Base-by-base conservation (phyloP, 2,113 vertebrate genomes). In the Bubo blakistoni region DNA sequence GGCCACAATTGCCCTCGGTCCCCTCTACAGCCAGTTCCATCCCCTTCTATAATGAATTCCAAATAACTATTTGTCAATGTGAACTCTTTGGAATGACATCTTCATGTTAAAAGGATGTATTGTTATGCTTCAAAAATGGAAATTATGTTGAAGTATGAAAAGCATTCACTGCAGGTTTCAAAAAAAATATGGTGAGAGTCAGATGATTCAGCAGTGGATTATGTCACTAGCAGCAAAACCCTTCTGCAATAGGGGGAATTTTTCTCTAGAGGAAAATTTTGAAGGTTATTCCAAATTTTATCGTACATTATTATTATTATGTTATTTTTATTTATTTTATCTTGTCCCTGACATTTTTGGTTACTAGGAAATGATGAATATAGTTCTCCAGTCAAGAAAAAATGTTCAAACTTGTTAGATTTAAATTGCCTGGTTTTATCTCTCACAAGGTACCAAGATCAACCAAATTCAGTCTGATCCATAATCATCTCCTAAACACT, bases 1-100 rank as follows among this genome's bases (percentile, higher is more conserved):
- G 12, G 30, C 51, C 46, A 30, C 34, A 38, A 25, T 10, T 42
- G 16, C 52, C 49, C 22, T 46, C 0, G 0, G 6, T 36, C 30
- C 36, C 69, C 59, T 52, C 22, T 15, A n/a, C 24, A 44, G 52
- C 16, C 24, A 44, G 26, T 36, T 36, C 40, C 80, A 44, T 52
- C 46, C 34, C 36, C 24, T 27, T 44, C 9, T 27, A 6, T 27
- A 58, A 49, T 13, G 11, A 91, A 86, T 86, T 72, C 47, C 69
- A 86, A 76, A 25, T 8, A 46, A 36, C 24, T 7, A 13, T 36
- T 88, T 88, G 62, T 51, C 58, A 63, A 6, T 11, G 38, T 10
- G 10, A 72, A 54, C 40, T 88, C 63, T 55, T 47, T 52, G 65
- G 30, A 88, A 44, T 34, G 20, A 44, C 22, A 69, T 25, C 32